Base-by-base conservation (phyloP, 2,797 vertebrate genomes). In the Coluber constrictor region DNA sequence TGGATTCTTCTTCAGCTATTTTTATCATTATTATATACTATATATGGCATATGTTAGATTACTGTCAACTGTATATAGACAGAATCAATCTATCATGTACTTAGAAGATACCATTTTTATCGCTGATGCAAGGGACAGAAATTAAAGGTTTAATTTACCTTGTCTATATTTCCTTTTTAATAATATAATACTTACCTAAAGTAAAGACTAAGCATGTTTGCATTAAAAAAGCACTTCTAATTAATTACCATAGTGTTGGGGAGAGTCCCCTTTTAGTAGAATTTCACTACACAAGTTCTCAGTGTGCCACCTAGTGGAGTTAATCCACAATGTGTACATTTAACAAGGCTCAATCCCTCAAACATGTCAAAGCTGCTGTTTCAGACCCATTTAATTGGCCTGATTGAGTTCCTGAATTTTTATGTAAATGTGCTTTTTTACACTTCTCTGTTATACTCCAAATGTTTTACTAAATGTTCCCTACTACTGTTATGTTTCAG, bases 231-330 rank as follows among this genome's bases (percentile, higher is more conserved):
- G 2, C 54, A 59, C 23, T 29, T 88, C 74, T 54, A 60, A 91
- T 88, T 54, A 88, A 91, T 70, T 79, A 43, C 3, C 20, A 37
- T 51, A 27, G n/a, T 25, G 23, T 20, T 70, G 54, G 6, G 23
- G 32, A 15, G 18, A 37, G 57, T 88, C 51, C 59, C 27, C 37
- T 18, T 61, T 27, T 3, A 55, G 32, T 61, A 18, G 43, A 29
- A 93, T 37, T n/a, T 60, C 90, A 25, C 55, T 92, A 93, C 90
- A 55, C 32, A 90, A 94, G 47, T 90, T 93, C 87, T 94, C 83
- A 55, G 60, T 90, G 0, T 95, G 95, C 96, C 95, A 96, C 93
- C 95, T 96, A 95, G 94, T 96, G 95, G 94, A n/a, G 1, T 63
- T 51, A 63, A 92, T 29, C 11, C 92, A 25, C 55, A 18, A 29